Conservation (phyloP, 1,140 invertebrate genomes). For the Triops longicaudatus region DNA sequence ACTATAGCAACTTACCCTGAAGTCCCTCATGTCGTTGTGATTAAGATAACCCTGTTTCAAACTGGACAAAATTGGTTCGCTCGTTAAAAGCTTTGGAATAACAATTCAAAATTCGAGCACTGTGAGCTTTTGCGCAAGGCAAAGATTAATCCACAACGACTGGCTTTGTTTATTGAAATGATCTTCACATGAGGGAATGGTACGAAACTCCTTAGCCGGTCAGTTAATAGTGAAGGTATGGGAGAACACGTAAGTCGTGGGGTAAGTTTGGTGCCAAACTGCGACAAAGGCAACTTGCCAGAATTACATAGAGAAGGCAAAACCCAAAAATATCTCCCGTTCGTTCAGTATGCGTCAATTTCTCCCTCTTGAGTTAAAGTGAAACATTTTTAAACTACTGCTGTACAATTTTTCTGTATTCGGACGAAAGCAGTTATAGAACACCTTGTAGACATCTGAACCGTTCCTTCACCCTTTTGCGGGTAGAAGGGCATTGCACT, state of each 20-base stretch:
- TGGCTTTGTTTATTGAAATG: neutral
- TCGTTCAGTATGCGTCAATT: neutral
- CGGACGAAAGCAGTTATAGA: neutral
- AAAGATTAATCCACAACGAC: neutral
- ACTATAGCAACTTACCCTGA: neutral
- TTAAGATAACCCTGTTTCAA: neutral
- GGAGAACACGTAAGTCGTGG: neutral
- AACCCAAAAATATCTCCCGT: constrained; percentile 9
- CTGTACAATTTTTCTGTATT: neutral
- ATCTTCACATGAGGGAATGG: neutral
- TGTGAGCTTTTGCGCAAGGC: neutral
- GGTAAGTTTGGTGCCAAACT: neutral
- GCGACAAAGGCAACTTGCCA: neutral
- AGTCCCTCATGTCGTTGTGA: neutral
- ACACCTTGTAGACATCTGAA: neutral
- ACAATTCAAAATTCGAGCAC: neutral
- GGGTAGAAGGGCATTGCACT: neutral
- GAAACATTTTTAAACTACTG: neutral
- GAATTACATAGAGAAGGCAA: neutral
- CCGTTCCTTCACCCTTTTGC: no score
- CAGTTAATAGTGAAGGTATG: neutral
- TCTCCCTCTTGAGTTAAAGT: neutral
- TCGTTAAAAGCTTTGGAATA: neutral
- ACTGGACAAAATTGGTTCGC: neutral
- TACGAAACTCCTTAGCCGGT: neutral